These are phyloP conservation scores for Cariama cristata DNA, from an alignment of 2,113 vertebrate genomes.

Conservation along the genomic window DNA sequence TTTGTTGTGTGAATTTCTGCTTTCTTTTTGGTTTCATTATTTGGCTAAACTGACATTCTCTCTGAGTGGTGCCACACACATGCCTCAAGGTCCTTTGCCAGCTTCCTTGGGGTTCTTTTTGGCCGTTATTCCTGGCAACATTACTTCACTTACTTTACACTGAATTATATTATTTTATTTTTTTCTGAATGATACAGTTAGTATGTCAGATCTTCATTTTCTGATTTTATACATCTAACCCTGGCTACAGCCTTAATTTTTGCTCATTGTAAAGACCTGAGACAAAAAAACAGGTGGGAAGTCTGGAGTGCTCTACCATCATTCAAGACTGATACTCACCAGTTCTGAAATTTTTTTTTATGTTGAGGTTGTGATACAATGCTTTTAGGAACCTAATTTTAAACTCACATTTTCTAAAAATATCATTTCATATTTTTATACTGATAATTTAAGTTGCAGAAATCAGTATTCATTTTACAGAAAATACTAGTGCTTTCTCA, in stretches of 20 bases:
- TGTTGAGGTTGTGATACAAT: background rate
- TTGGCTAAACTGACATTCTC: background rate
- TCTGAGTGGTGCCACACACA: background rate
- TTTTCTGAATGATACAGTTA: background rate
- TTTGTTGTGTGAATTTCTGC: background rate
- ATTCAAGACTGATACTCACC: background rate
- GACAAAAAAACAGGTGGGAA: background rate
- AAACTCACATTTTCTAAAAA: background rate
- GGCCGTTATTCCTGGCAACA: background rate
- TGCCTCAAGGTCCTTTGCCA: background rate
- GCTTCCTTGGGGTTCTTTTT: background rate
- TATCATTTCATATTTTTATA: background rate
- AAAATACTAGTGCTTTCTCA: background rate
- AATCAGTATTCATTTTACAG: background rate
- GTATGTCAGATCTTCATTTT: background rate
- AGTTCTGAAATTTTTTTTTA: background rate
- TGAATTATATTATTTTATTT: background rate
- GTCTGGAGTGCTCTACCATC: background rate
- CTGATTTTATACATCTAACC: background rate
- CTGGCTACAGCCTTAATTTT: background rate
- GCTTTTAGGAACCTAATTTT: background rate
- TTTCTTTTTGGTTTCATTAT: background rate
- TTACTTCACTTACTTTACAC: background rate
- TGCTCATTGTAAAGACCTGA: background rate
- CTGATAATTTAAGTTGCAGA: background rate